Percentiles rank a stretch among this genome's conserved stretches.
These are phyloP conservation scores for Bubalus kerabau DNA, from an alignment of 2,113 vertebrate species.

Conservation along the genomic window DNA sequence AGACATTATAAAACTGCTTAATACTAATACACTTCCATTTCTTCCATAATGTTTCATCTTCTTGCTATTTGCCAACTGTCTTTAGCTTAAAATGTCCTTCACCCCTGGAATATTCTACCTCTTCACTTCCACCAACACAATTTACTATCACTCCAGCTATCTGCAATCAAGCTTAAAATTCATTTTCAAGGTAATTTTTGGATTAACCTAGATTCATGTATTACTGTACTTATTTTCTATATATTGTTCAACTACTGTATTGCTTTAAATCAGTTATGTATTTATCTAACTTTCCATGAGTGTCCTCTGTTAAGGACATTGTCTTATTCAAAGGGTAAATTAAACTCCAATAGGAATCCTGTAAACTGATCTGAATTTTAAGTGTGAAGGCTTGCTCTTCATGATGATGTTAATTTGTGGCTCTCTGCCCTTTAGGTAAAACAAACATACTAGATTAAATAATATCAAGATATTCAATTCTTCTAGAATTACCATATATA, in stretches of 20 bases:
- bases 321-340: background rate
- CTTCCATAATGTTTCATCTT: background rate
- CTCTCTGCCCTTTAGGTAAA: constrained; percentile 29
- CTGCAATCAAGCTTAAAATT: background rate
- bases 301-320: background rate
- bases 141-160: background rate
- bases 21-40: background rate
- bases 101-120: background rate
- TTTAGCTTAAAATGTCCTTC: background rate
- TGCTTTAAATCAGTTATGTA: background rate
- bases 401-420: background rate
- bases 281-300: background rate
- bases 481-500: background rate
- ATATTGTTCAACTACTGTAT: background rate
- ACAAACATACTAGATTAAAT: constrained; percentile 33
- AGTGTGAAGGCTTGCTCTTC: background rate
- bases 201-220: background rate
- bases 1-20: background rate
- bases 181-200: background rate
- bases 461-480: constrained; percentile 5
- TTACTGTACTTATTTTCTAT: background rate
- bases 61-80: background rate
- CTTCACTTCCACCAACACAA: background rate
- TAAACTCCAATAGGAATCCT: background rate
- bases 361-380: background rate